Base-by-base conservation (phyloP, 2,113 vertebrate species). In the Rhabdornis inornatus region DNA sequence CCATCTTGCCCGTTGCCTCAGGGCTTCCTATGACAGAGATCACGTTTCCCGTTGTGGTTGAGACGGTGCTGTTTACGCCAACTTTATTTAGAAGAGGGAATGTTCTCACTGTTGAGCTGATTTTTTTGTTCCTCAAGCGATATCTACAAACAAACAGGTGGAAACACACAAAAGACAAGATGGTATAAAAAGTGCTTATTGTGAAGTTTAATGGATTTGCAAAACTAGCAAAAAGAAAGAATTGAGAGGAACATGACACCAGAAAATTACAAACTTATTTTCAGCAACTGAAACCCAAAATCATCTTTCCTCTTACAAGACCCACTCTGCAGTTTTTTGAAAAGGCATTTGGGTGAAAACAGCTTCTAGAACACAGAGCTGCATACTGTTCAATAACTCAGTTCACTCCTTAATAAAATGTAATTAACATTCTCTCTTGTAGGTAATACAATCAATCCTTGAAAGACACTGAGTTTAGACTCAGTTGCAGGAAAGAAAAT, bases 91-190 rank as follows among this genome's bases (percentile, higher is more conserved):
- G 98, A 89, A 99, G 97, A 49, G 98, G 98, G 96, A 99, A 99
- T 1, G 98, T 97, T 83, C 99, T 98, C 87, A 98, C 97, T 90
- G 98, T 98, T 24, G 98, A 98, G 53, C 97, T 98, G 96, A 99
- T 99, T 98, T 99, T 99, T 98, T 99, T 99, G 97, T 99, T 99
- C 96, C 99, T 98, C 97, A 99, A 97, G 95, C 99, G 98, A 17
- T 99, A 99, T 91, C 99, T 99, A 61, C 30, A 56, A 96, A 83
- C 19, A 92, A 87, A 95, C 21, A 20, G 0, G 19, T 30, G 44
- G 11, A 86, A 80, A 92, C n/a, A 91, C 35, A 83, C 7, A 13
- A 10, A 28, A 84, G 10, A 45, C 13, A 77, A 53, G 35, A 19
- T 0, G 1, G 76, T 25, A 65, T 28, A 6, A n/a, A 10, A 64